These are phyloP conservation scores for Ganaspis sp. DNA, from an alignment of 1,140 invertebrate genomes.

Conservation along the genomic window DNA sequence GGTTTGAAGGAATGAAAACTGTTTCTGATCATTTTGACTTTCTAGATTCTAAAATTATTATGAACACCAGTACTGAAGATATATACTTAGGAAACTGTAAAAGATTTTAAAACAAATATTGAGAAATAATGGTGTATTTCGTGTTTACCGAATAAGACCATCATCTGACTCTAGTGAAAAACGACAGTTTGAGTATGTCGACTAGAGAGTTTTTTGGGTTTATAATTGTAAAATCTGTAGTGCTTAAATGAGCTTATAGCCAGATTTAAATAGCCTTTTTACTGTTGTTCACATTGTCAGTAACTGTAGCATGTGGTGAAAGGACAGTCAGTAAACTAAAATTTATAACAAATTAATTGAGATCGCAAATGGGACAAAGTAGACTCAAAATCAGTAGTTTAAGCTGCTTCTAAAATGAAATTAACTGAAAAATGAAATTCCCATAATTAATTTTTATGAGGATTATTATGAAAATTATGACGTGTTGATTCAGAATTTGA, in stretches of 20 bases:
- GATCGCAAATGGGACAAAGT: constrained; percentile 28
- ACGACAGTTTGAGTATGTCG: constrained; percentile 12
- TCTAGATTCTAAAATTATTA: constrained; percentile 29
- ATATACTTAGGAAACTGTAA: constrained; percentile 25
- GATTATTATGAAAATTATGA: too few species aligned
- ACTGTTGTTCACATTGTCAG: constrained; percentile 33
- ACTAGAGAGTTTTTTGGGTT: constrained; percentile 25
- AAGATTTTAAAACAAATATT: constrained; percentile 29
- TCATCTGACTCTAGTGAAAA: too few species aligned
- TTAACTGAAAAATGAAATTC: too few species aligned
- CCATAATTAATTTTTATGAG: too few species aligned
- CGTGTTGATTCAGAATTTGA: too few species aligned
- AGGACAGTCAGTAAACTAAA: constrained; percentile 32
- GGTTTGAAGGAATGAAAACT: constrained; percentile 28
- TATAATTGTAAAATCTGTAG: constrained; percentile 33
- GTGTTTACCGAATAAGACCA: not conserved
- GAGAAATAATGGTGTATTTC: constrained; percentile 20
- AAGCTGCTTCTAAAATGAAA: too few species aligned
- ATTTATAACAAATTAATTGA: constrained; percentile 37
- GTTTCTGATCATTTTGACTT: constrained; percentile 26
- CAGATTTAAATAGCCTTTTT: constrained; percentile 34
- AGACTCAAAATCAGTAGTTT: constrained; percentile 31
- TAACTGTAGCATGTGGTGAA: constrained; percentile 15
- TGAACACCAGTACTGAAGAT: not conserved
- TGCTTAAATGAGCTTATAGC: constrained; percentile 19